Base-by-base conservation (phyloP, 1,140 invertebrate genomes). In the Diorhabda elongata region DNA sequence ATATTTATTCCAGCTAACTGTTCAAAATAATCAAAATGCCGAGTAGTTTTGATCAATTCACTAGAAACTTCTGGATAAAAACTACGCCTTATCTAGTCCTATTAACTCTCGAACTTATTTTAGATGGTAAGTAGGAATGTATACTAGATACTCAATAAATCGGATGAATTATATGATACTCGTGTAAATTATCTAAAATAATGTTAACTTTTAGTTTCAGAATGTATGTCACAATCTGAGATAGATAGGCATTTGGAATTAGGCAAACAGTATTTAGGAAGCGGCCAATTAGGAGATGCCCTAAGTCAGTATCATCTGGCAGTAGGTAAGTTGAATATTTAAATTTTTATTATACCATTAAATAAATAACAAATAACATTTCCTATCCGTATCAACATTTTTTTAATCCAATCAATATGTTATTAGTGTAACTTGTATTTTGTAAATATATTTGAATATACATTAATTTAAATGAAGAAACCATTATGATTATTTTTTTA, bases 231-330 rank as follows among this genome's bases (percentile, higher is more conserved):
- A 73, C 87, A 88, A 73, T 84, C 87, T 44, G 96, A 98, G 81
- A 89, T 98, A 58, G 90, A 96, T 75, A 92, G 90, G 77, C 96
- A 99, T 85, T 85, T 99, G 78, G 93, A 98, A 80, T 85, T 97
- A 80, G 97, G 97, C 2, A 92, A 91, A 81, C 89, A 96, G 75
- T 91, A 98, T 79, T 83, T 99, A 72, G 90, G 93, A 5, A 89
- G 89, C 74, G 96, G 97, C 59, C 94, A 99, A 81, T 88, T 98
- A 63, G 91, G 94, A 61, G 98, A 99, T 86, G 98, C 98, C 1
- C 82, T 99, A 43, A 92, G 93, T 61, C 97, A 99, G 80, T 99
- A 98, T 85, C 97, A 99, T 88, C 92, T 94, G 67, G 98, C 98
- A 74, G 93, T 99, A 78, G 96, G 95, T 97, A 83, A 87, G 91